Conservation (phyloP, 2,113 vertebrate species). For the Bagarius yarrelli region DNA sequence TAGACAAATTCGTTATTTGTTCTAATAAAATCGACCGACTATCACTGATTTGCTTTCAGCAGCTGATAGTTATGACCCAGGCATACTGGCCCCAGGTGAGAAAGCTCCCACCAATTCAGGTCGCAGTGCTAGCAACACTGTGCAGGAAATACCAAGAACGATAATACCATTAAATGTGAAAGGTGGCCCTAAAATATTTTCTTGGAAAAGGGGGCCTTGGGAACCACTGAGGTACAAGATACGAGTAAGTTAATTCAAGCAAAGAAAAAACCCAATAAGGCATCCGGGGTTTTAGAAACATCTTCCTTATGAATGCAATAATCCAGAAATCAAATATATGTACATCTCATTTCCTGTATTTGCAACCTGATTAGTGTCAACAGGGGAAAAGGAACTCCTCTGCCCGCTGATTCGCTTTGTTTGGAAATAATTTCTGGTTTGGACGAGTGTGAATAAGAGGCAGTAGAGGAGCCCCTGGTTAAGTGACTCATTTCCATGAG, state of each 20-base stretch:
- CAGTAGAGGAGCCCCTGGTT: constrained; percentile 40
- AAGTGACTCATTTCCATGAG: constrained; percentile 49
- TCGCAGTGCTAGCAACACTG: too few species aligned
- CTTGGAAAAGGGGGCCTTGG: too few species aligned
- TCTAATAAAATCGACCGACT: too few species aligned
- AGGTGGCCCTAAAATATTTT: too few species aligned
- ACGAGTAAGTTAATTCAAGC: constrained; percentile 41
- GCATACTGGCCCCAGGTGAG: too few species aligned
- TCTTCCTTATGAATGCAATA: constrained; percentile 55
- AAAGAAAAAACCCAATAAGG: constrained; percentile 39
- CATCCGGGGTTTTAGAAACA: constrained; percentile 36
- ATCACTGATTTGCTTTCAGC: too few species aligned
- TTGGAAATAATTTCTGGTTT: constrained; percentile 46
- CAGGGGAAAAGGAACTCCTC: constrained; percentile 37
- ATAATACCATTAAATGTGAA: too few species aligned
- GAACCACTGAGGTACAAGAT: constrained; percentile 22
- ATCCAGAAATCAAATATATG: constrained; percentile 57
- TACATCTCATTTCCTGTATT: constrained; percentile 57
- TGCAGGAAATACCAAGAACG: too few species aligned
- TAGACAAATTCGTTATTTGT: too few species aligned
- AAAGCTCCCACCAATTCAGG: too few species aligned
- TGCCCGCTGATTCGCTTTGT: constrained; percentile 47
- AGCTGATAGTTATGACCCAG: too few species aligned
- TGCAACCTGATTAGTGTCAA: constrained; percentile 57
- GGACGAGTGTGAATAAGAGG: constrained; percentile 33